These are phyloP conservation scores for Cantharis flavilabris DNA, from an alignment of 2,888 invertebrate genomes.

Conservation along the genomic window DNA sequence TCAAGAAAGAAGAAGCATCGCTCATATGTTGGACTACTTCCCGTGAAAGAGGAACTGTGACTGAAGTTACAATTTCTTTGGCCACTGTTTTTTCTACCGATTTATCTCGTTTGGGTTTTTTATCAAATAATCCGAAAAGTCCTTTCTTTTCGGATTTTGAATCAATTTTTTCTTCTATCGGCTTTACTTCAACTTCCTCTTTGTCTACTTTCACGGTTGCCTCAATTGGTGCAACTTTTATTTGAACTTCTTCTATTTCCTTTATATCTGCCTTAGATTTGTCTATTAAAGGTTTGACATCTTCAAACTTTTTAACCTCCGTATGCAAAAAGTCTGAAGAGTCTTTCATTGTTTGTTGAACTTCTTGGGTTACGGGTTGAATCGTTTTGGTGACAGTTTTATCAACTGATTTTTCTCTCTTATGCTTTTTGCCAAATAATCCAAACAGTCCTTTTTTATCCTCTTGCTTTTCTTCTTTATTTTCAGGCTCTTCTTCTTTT, in stretches of 20 bases:
- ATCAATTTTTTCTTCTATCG: not conserved
- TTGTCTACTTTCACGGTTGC: not conserved
- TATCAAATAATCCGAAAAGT: conserved; percentile 34
- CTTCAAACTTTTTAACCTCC: conserved; percentile 38
- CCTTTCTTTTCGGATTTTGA: conserved; percentile 22
- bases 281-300: conserved; percentile 29
- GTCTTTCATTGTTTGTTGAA: conserved; percentile 29
- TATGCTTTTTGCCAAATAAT: conserved; percentile 36
- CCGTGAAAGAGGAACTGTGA: not conserved
- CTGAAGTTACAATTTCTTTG: not conserved
- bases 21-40: conserved; percentile 31
- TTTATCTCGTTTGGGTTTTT: conserved; percentile 31
- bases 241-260: not conserved
- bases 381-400: not conserved
- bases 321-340: conserved; percentile 34
- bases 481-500: not conserved
- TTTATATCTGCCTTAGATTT: not conserved
- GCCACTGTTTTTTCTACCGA: not conserved
- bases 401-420: conserved; percentile 24
- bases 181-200: too few species aligned
- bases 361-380: conserved; percentile 1
- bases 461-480: conserved; percentile 15
- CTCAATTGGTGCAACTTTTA: not conserved
- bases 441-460: conserved; percentile 36
- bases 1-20: conserved; percentile 26